A percentile compares a stretch with the other conserved stretches of the same genome.
Conservation (phyloP, 2,113 vertebrate genomes). For the Cepphus grylle region DNA sequence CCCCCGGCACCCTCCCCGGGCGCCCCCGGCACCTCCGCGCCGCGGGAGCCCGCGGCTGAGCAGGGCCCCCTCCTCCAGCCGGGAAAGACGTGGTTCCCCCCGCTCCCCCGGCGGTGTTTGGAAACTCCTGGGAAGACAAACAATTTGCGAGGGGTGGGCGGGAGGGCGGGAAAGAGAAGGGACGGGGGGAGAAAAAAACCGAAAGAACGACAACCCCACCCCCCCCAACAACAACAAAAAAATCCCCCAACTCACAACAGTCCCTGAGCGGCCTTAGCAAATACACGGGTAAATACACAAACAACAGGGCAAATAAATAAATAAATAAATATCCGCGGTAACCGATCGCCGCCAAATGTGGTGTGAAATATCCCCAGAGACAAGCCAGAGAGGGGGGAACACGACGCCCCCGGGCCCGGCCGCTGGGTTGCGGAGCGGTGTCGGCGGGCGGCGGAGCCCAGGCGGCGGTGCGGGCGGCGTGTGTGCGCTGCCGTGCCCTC, state of each 20-base stretch:
- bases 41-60: neutral
- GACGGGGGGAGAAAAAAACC: neutral
- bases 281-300: constrained; percentile 2
- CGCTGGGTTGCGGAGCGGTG: neutral
- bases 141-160: neutral
- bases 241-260: neutral
- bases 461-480: neutral
- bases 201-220: neutral
- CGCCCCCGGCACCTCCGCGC: neutral
- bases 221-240: neutral
- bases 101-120: neutral
- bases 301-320: neutral
- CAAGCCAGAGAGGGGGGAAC: too few species aligned
- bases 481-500: neutral
- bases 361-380: neutral
- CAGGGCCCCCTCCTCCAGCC: neutral
- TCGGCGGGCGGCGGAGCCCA: neutral
- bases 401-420: neutral
- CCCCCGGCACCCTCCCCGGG: neutral
- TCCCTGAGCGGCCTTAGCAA: neutral
- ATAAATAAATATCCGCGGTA: neutral
- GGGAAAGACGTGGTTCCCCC: neutral
- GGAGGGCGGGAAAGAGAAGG: neutral
- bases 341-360: neutral
- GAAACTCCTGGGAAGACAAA: neutral